Evolutionary conservation across 2,797 vertebrate genomes (phyloP).

Genomic region (Myoxocephalus aenaeus): DNA sequence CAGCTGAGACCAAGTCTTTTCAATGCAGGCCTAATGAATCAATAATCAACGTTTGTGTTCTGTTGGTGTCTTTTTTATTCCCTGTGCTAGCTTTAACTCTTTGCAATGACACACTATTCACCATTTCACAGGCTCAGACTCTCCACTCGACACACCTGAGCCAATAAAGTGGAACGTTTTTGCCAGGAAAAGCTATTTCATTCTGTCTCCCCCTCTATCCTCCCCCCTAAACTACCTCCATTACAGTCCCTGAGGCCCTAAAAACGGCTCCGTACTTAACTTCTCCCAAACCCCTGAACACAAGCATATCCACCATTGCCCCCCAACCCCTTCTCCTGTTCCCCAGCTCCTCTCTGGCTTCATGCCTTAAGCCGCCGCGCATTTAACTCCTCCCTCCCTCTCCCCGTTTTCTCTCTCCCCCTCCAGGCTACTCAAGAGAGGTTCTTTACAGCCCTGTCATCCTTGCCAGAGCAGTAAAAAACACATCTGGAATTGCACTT

Average conservation of each 20-base stretch:
- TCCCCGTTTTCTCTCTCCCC: conserved; percentile 40
- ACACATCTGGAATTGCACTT: conserved; percentile 86
- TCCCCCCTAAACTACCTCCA: conserved; percentile 22
- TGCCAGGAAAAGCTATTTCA: conserved; percentile 82
- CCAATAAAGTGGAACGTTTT: conserved; percentile 76
- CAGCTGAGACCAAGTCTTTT: not conserved
- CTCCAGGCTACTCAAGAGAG: conserved; percentile 70
- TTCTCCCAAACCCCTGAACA: conserved; percentile 70
- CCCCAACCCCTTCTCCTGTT: conserved; percentile 44
- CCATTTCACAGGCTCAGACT: conserved; percentile 63
- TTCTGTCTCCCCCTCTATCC: conserved; percentile 28
- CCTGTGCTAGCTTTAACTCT: not conserved
- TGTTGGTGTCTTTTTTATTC: not conserved
- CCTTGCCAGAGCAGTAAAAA: conserved; percentile 82
- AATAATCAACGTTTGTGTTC: not conserved
- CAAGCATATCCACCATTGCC: conserved; percentile 41
- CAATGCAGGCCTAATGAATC: not conserved
- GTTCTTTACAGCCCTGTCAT: conserved; percentile 78
- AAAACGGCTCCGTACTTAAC: conserved; percentile 71
- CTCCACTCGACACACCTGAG: conserved; percentile 79
- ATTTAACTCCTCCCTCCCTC: conserved; percentile 50
- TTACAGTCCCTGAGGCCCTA: conserved; percentile 61
- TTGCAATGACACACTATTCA: conserved; percentile 40
- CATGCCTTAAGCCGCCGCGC: conserved; percentile 44
- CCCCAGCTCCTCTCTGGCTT: conserved; percentile 56